phyloP scores from a whole-genome alignment of 2,888 invertebrate species.

The Oscheius sp. region DNA sequence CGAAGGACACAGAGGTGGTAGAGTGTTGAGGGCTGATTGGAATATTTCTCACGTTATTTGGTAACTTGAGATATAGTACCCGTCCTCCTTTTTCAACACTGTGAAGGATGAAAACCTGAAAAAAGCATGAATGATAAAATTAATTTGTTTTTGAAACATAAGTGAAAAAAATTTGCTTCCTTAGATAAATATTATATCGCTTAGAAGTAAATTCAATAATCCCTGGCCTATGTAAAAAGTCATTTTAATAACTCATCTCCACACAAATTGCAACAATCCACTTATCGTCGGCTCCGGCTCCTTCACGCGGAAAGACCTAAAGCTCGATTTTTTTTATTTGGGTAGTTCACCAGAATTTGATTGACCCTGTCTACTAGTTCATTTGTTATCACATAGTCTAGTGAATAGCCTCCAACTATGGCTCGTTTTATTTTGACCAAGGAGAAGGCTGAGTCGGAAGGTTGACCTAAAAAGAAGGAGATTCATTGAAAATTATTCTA shows the following conservation, averaged over 20 bases:
- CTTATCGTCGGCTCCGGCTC: conserved; percentile 12
- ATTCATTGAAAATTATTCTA: no score
- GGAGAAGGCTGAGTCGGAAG: conserved; percentile 1
- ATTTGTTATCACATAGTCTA: neutral
- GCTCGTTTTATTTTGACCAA: conserved; percentile 6
- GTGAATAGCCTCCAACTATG: neutral
- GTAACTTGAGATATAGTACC: conserved; percentile 48
- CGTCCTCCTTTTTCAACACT: conserved; percentile 38
- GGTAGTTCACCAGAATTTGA: neutral
- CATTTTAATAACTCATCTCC: conserved; percentile 31
- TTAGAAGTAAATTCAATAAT: no score
- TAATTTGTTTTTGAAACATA: no score
- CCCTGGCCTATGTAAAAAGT: no score
- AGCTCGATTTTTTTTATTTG: neutral
- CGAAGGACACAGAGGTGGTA: conserved; percentile 86
- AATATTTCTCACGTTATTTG: conserved; percentile 61
- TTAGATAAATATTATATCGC: no score
- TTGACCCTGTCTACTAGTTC: conserved; percentile 9
- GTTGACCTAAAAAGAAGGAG: no score
- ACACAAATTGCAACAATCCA: conserved; percentile 45
- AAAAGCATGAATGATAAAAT: no score
- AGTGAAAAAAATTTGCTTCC: no score
- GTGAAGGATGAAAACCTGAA: conserved; percentile 54
- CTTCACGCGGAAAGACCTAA: conserved; percentile 9
- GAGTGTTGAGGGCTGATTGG: conserved; percentile 82